Base-by-base conservation (phyloP, 2,113 vertebrate species). In the Smithornis capensis region DNA sequence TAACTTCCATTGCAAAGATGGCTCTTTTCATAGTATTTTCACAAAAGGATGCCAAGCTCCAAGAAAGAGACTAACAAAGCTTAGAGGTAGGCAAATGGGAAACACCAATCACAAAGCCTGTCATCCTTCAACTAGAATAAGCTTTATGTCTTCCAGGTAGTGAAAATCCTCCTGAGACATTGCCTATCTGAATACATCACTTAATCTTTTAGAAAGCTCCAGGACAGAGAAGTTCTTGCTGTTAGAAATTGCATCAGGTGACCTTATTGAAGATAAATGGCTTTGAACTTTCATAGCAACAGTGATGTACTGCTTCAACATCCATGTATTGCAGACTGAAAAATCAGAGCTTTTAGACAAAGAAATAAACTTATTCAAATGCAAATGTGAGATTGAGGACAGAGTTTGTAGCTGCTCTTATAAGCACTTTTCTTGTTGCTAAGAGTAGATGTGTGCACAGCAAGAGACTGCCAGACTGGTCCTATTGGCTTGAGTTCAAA, bases 281-380 rank as follows among this genome's bases (percentile, higher is more conserved):
- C 90, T 94, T 97, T 97, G 94, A 96, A 95, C 93, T 97, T 95
- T 94, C 63, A 80, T 86, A 87, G 82, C 82, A 95, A 70, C 94
- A 94, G 82, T 97, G 95, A 97, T 87, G 67, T 92, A 95, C 75
- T 93, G 55, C 84, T 95, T 96, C 56, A 67, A 77, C 38, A 50
- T 88, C 87, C 67, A 59, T 35, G n/a, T 1, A 2, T 55, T 45
- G 59, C 59, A 88, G 63, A 81, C 45, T 87, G 90, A 87, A 95
- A 92, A 95, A 83, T 59, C 78, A 70, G 75, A 85, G 90, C 55
- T 88, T 95, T 91, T 83, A 91, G 87, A 87, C 67, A 87, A 85
- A 89, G 90, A 65, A 94, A 91, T 83, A 87, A 92, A 93, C 87
- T 82, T 81, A 93, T 95, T 93, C 78, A 94, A 91, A 95, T 76